Evolutionary conservation across 2,113 vertebrate species (phyloP), one percentile per base, ranked within the genome.

Genomic region (Nerophis lumbriciformis): DNA sequence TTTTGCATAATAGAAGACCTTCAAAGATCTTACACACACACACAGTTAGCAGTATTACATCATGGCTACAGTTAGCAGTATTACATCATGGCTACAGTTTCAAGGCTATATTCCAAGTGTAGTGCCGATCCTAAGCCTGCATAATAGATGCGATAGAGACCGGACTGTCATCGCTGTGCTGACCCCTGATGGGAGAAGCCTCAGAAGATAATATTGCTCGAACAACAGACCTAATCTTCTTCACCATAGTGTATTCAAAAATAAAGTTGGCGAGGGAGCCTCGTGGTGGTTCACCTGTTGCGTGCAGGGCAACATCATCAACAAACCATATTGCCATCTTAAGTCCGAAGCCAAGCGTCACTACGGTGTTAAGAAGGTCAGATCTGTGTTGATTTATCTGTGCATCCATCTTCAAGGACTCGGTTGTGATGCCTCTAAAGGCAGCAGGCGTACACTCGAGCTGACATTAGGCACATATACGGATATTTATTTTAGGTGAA

Each of bases 391-490:
- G 52, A 57, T 19, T 62, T 65, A 65, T 73, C 63, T 59, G 15
- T 60, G 35, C 52, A 62, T n/a, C 36, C 39, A 39, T 64, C 49
- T 57, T 69, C 60, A 35, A 45, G 10, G 61, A 71, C 79, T 65
- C 38, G 48, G 35, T 54, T 61, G 45, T 56, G 57, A 51, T 21
- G 37, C 52, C 36, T 48, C 21, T 36, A 42, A 15, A 55, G 61
- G 60, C 42, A 51, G 64, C 16, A 63, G 15, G 65, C 74, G 86
- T 80, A 86, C 85, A 79, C 80, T 60, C 28, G 67, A 63, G 54
- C 61, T 63, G 58, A 62, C 53, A 60, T 11, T 13, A 19, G 12
- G 5, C 15, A 8, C 5, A 4, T 61, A 0, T 66, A 54, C 21
- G 53, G 71, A 59, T 71, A 63, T 45, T 11, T 59, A 48, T 78